A percentile compares a stretch with the other conserved stretches of the same genome.
Conservation (phyloP, 2,888 invertebrate species). For the Loripinus fragilis region DNA sequence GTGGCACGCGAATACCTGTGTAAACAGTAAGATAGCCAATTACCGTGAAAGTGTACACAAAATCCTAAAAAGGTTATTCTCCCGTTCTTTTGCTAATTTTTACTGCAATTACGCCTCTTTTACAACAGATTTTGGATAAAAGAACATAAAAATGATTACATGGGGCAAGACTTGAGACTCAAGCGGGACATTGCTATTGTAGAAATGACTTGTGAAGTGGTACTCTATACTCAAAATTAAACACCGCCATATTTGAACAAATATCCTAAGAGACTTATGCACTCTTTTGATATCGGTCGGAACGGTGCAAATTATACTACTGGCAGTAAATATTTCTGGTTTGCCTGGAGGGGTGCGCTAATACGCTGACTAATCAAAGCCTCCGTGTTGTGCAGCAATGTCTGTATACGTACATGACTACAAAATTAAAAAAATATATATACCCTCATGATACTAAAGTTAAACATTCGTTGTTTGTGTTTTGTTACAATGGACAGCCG, state of each 20-base stretch:
- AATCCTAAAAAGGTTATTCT: slow-evolving; percentile 24
- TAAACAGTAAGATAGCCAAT: slow-evolving; percentile 45
- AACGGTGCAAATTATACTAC: too few species aligned
- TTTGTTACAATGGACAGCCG: not conserved
- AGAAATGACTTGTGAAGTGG: slow-evolving; percentile 20
- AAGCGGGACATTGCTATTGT: slow-evolving; percentile 20
- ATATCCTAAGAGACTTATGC: slow-evolving; percentile 10
- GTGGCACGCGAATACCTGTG: slow-evolving; percentile 17
- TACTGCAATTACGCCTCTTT: slow-evolving; percentile 40
- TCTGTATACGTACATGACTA: too few species aligned
- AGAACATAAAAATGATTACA: slow-evolving; percentile 16
- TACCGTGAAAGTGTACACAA: slow-evolving; percentile 37
- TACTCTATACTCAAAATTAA: slow-evolving; percentile 39
- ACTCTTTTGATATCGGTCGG: slow-evolving; percentile 10
- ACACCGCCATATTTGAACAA: slow-evolving; percentile 32
- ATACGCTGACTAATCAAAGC: too few species aligned
- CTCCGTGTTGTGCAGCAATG: too few species aligned
- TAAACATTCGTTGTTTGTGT: too few species aligned
- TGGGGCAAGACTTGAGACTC: not conserved
- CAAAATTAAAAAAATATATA: too few species aligned
- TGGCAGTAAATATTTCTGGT: too few species aligned
- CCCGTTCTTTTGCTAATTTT: slow-evolving; percentile 11
- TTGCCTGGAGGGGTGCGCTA: too few species aligned
- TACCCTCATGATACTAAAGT: too few species aligned
- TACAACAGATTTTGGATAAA: slow-evolving; percentile 36